phyloP scores from a whole-genome alignment of 1,140 invertebrate genomes.

The Choristoneura fumiferana region DNA sequence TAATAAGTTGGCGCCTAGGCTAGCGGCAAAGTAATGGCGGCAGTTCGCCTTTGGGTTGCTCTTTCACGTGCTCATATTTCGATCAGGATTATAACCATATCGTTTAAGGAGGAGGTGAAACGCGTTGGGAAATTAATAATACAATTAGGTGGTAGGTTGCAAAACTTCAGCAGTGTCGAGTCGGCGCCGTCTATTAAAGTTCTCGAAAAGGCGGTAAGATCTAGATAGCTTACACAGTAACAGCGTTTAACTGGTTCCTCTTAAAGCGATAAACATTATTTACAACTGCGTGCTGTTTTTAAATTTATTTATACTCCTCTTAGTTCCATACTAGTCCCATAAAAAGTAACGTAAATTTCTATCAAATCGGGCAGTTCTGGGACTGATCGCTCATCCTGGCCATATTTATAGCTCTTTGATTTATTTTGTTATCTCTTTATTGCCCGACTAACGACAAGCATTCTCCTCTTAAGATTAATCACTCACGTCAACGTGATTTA shows the following conservation, averaged over 20 bases:
- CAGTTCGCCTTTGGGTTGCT: too few species aligned
- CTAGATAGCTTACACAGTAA: constrained; percentile 52
- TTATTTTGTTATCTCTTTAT: constrained; percentile 78
- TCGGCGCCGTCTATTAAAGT: neutral
- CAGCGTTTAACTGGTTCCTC: constrained; percentile 47
- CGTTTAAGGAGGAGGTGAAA: too few species aligned
- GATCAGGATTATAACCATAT: too few species aligned
- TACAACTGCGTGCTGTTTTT: constrained; percentile 62
- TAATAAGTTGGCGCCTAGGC: neutral
- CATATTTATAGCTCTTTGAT: constrained; percentile 74
- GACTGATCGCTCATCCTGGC: constrained; percentile 64
- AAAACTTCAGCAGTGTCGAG: neutral
- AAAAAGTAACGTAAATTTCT: constrained; percentile 73
- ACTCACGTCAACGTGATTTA: constrained; percentile 73
- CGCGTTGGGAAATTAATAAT: neutral
- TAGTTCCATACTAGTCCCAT: constrained; percentile 55
- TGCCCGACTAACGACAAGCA: constrained; percentile 71
- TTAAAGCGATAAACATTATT: constrained; percentile 68
- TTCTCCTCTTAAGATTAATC: constrained; percentile 73
- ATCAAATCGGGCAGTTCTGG: constrained; percentile 57
- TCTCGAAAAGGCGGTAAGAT: constrained; percentile 19
- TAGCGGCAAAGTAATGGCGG: neutral
- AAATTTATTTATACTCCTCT: constrained; percentile 64
- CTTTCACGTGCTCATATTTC: too few species aligned
- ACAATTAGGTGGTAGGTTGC: constrained; percentile 29